Percentiles rank a stretch among this genome's conserved stretches.
Conservation (phyloP, 1,140 invertebrate genomes). For the Nephila pilipes region DNA sequence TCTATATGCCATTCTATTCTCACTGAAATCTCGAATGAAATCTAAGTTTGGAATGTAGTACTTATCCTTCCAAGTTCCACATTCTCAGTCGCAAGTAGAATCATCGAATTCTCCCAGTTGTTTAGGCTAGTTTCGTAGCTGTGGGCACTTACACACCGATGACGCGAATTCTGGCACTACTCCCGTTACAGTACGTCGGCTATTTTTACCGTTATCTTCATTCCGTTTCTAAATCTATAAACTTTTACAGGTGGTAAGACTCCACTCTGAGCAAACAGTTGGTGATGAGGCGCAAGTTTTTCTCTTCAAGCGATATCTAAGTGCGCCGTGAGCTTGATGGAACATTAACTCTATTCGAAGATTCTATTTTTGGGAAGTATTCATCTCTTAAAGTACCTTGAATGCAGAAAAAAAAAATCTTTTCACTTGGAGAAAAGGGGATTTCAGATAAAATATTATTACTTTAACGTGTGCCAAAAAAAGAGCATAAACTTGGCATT, state of each 20-base stretch:
- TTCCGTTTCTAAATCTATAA: not conserved
- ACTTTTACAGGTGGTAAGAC: conserved; percentile 14
- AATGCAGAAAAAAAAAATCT: not conserved
- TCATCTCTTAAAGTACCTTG: not conserved
- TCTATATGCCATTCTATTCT: not conserved
- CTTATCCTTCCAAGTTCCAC: no score
- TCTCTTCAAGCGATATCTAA: not conserved
- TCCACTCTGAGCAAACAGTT: not conserved
- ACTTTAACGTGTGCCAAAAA: no score
- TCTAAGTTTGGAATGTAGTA: not conserved
- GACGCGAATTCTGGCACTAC: not conserved
- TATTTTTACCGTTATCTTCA: conserved; percentile 7
- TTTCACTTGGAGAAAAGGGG: not conserved
- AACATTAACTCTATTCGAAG: not conserved
- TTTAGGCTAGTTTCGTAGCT: not conserved
- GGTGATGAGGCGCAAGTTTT: not conserved
- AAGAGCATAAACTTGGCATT: no score
- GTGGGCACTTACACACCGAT: not conserved
- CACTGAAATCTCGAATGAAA: not conserved
- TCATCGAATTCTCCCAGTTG: not conserved
- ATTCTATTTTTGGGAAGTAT: not conserved
- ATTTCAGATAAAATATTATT: not conserved
- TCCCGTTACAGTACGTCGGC: not conserved
- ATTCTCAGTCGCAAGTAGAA: not conserved
- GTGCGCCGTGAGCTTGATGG: not conserved